A percentile compares a stretch with the other conserved stretches of the same genome.
These are phyloP conservation scores for Hydrozoanthus gracilis DNA, from an alignment of 92 coral and sea anemone genomes.

Conservation along the genomic window DNA sequence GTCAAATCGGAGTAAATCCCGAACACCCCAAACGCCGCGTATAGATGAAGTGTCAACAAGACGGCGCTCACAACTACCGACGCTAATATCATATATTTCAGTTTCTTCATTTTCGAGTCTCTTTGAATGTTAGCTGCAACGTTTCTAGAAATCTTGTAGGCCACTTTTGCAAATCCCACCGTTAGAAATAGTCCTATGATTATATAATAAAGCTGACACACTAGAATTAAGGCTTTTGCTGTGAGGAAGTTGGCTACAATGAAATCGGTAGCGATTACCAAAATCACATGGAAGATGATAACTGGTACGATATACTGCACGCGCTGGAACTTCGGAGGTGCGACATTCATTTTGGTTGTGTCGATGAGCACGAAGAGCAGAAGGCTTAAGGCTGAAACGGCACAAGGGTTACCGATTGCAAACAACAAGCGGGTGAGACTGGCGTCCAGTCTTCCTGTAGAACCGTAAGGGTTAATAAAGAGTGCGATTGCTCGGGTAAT, in stretches of 20 bases:
- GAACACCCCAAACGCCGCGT: conserved; percentile 94
- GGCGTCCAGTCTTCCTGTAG: conserved; percentile 60
- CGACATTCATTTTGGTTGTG: conserved; percentile 93
- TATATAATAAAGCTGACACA: conserved; percentile 81
- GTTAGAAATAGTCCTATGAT: conserved; percentile 72
- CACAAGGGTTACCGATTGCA: conserved; percentile 93
- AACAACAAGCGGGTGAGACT: conserved; percentile 67
- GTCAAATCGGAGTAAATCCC: conserved; percentile 87
- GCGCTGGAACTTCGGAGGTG: conserved; percentile 94
- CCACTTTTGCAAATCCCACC: conserved; percentile 82
- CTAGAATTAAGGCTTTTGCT: conserved; percentile 84
- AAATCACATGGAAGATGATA: conserved; percentile 71
- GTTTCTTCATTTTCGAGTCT: conserved; percentile 74
- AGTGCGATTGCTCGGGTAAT: conserved; percentile 77
- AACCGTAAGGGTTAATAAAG: conserved; percentile 83
- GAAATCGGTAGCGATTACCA: conserved; percentile 82
- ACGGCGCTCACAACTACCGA: conserved; percentile 65
- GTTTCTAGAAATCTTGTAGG: conserved; percentile 78
- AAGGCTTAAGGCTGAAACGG: conserved; percentile 83
- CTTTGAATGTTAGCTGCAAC: conserved; percentile 70
- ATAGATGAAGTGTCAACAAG: conserved; percentile 63
- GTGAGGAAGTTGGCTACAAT: conserved; percentile 73
- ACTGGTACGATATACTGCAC: conserved; percentile 73
- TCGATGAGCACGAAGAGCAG: conserved; percentile 91
- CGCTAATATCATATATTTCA: conserved; percentile 66